Base-by-base conservation (phyloP, 2,113 vertebrate genomes). In the Hippocampus abdominalis region DNA sequence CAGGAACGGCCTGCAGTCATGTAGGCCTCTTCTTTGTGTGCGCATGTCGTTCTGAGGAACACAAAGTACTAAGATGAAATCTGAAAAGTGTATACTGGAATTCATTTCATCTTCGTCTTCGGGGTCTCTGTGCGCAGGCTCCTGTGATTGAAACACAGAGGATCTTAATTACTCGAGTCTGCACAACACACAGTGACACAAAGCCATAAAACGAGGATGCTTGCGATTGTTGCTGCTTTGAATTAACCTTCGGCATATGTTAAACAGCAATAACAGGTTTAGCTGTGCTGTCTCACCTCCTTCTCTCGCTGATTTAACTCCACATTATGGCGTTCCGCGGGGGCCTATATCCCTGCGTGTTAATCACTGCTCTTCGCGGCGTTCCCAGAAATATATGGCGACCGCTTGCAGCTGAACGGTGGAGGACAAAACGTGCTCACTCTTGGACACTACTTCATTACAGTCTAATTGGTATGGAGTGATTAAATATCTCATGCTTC, bases 401-500 rank as follows among this genome's bases (percentile, higher is more conserved):
- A 80, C 75, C 90, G 92, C 92, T 95, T 93, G 90, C 92, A 89
- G 89, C 93, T 93, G 93, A 92, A 94, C 93, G 92, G 88, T 80
- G 87, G 93, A 93, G 93, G 93, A 90, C 81, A 91, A 93, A 96
- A 95, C 94, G 93, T 81, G 88, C 94, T 87, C 93, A 94, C 94
- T 94, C 95, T 89, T 92, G 91, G 90, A 92, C 95, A 96, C 94
- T 94, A 95, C 95, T 94, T 98, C 96, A 98, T 97, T 97, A 95
- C 95, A 91, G 93, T 93, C 95, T 97, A 98, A 98, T 98, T 97
- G 96, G 94, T 95, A 93, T 96, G 93, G 95, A 95, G 95, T 98
- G 96, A 98, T 98, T 98, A 96, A 98, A 97, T 95, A 97, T 96
- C 95, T 96, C 94, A 93, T 95, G 94, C 95, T 95, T 94, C 94